Base-by-base conservation (phyloP, 1,140 invertebrate species). In the Neomicropteryx cornuta region DNA sequence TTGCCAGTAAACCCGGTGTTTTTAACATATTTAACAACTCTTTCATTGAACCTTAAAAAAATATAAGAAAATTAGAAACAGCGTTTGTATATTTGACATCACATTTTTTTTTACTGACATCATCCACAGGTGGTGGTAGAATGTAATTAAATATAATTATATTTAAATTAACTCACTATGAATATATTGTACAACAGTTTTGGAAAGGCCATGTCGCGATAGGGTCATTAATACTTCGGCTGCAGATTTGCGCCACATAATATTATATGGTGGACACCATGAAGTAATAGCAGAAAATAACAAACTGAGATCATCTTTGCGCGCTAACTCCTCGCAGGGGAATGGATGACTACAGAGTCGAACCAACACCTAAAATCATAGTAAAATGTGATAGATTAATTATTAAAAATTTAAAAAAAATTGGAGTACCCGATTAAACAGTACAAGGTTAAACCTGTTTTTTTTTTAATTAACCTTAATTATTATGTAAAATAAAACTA, bases 211-310 rank as follows among this genome's bases (percentile, higher is more conserved):
- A 68, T 97, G 92, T 52, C 90, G 73, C 13, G 93, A 94, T 39
- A 98, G 70, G 6, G 92, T 96, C 75, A 96, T 93, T 36, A 98
- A 69, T 38, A 97, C 90, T 75, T 98, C 92, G 18, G 89, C 87
- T 1, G 93, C 91, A 48, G 86, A 94, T 66, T 97, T 97, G 43
- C 95, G 77, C 96, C 96, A 99, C 58, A 90, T 81, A 27, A 85
- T 76, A 64, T 97, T 97, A 49, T 95, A 81, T 10, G 81, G 72
- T 5, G 89, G 86, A 66, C 93, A 97, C 72, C 82, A 90, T 33
- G 85, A 92, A 18, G 93, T 97, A 37, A 97, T 95, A 23, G 93
- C 95, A 50, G 90, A 92, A 63, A 99, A 99, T 14, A 99, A 66
- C 41, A 98, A 71, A 36, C 84, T 87, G 22, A 99, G 71, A 68